These are phyloP conservation scores for Corythornis leucogaster DNA, from an alignment of 2,797 vertebrate genomes.

Conservation along the genomic window DNA sequence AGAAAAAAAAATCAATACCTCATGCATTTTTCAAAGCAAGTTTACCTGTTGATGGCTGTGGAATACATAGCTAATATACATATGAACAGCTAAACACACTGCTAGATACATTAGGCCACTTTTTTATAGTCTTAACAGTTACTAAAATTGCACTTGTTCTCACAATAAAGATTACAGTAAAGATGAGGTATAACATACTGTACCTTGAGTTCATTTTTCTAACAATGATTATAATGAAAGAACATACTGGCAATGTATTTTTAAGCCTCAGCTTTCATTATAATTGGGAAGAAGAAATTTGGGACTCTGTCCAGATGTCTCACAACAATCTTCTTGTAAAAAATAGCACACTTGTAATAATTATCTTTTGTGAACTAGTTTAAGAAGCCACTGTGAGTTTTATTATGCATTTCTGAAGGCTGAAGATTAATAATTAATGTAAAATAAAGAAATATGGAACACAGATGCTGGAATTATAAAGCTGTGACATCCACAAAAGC, in stretches of 20 bases:
- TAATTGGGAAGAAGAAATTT: neutral
- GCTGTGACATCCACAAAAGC: neutral
- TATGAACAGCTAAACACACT: neutral
- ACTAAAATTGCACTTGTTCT: neutral
- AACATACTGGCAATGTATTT: neutral
- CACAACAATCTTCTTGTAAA: neutral
- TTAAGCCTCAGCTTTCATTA: neutral
- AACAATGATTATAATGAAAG: neutral
- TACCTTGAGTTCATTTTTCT: neutral
- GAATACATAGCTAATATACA: neutral
- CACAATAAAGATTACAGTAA: slow-evolving; percentile 21
- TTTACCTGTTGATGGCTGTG: neutral
- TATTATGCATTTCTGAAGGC: neutral
- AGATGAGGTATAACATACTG: neutral
- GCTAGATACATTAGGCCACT: neutral
- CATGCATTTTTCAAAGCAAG: slow-evolving; percentile 38
- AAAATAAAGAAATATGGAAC: neutral
- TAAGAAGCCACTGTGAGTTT: neutral
- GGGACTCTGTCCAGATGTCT: neutral
- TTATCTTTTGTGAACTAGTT: neutral
- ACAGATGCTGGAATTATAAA: neutral
- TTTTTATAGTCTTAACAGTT: neutral
- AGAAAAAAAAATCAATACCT: slow-evolving; percentile 44
- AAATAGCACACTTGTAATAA: neutral
- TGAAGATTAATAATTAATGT: neutral